Percentiles rank a stretch among this genome's conserved stretches.
Conservation (phyloP, 2,113 vertebrate species). For the Labrus mixtus region DNA sequence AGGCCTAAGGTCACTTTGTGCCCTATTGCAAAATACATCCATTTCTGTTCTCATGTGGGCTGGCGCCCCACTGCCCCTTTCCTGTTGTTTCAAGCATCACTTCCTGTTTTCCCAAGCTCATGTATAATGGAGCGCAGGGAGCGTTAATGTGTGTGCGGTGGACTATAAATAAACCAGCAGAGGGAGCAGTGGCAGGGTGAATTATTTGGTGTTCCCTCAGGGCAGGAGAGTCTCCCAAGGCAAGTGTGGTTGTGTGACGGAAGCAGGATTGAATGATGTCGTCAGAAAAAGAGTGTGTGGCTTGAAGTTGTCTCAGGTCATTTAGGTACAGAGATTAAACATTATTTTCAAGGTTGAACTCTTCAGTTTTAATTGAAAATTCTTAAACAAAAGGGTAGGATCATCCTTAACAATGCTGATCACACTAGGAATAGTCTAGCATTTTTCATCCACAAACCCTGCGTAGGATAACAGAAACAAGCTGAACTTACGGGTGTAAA, state of each 20-base stretch:
- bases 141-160: conserved; percentile 52
- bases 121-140: conserved; percentile 54
- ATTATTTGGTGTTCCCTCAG: conserved; percentile 67
- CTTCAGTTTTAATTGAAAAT: too few relatives aligned
- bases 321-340: not conserved
- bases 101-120: conserved; percentile 67
- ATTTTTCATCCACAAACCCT: too few relatives aligned
- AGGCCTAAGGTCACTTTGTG: not conserved
- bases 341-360: too few relatives aligned
- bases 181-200: conserved; percentile 69
- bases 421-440: too few relatives aligned
- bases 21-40: conserved; percentile 1
- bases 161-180: conserved; percentile 77
- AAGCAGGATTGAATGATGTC: conserved; percentile 29
- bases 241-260: conserved; percentile 49
- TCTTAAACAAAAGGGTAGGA: too few relatives aligned
- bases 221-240: conserved; percentile 52
- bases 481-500: too few relatives aligned
- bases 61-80: conserved; percentile 13
- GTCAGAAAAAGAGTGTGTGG: conserved; percentile 25
- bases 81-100: conserved; percentile 64
- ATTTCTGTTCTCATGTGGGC: conserved; percentile 21
- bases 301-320: conserved; percentile 33
- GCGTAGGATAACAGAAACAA: too few relatives aligned
- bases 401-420: too few relatives aligned